Evolutionary conservation across 2,113 vertebrate genomes (phyloP).

Genomic region (Zapus hudsonius): DNA sequence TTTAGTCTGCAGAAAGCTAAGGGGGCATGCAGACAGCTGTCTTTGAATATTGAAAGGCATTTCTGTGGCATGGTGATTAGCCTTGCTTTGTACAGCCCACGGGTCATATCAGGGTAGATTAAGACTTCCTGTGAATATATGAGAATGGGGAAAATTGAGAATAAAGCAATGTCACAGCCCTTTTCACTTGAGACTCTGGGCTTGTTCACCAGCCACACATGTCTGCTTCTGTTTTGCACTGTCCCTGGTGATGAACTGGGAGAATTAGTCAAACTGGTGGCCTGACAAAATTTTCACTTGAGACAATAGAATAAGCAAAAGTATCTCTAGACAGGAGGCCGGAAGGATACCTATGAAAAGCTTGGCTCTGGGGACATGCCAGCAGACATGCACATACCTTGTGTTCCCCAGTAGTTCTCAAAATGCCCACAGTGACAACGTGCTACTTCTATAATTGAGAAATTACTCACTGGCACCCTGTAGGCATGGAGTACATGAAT

Average conservation of each 20-base stretch:
- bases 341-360: background rate
- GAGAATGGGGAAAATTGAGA: constrained; percentile 5
- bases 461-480: background rate
- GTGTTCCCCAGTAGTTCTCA: background rate
- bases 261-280: constrained; percentile 1
- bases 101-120: background rate
- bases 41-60: background rate
- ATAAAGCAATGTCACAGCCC: background rate
- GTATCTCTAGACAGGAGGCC: background rate
- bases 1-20: background rate
- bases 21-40: background rate
- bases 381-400: background rate
- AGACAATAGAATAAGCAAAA: background rate
- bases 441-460: background rate
- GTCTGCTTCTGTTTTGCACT: background rate
- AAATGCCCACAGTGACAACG: background rate
- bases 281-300: background rate
- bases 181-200: background rate
- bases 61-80: background rate
- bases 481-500: background rate
- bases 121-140: constrained; percentile 13
- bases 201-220: background rate
- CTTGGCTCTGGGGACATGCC: background rate
- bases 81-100: background rate
- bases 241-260: background rate